Conservation (phyloP, 2,113 vertebrate genomes). For the Scomber scombrus region DNA sequence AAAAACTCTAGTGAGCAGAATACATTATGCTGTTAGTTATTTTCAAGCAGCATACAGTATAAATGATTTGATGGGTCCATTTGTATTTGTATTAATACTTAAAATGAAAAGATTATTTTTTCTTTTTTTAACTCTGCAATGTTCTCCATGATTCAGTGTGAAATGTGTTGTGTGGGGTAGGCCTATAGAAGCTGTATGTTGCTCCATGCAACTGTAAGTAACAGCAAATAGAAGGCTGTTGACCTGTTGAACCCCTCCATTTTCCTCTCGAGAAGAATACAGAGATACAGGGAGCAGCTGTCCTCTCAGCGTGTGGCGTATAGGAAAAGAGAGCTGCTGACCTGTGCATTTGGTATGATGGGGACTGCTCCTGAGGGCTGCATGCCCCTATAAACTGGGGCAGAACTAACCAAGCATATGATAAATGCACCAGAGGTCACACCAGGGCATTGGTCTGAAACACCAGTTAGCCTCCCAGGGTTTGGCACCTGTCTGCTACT, state of each 20-base stretch:
- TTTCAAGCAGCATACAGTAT: background rate
- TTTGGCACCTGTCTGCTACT: conserved; percentile 65
- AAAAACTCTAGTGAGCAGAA: background rate
- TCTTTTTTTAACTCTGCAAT: background rate
- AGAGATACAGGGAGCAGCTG: conserved; percentile 61
- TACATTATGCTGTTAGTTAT: background rate
- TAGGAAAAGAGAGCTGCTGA: conserved; percentile 62
- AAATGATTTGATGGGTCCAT: no score
- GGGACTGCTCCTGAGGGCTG: conserved; percentile 55
- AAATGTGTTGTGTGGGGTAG: background rate
- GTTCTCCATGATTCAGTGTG: background rate
- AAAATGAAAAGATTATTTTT: no score
- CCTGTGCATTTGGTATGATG: conserved; percentile 68
- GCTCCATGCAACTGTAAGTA: conserved; percentile 31
- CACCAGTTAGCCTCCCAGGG: conserved; percentile 71
- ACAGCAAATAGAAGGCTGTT: conserved; percentile 27
- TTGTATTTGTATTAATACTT: background rate
- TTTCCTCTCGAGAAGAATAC: conserved; percentile 21
- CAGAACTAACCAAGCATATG: conserved; percentile 70
- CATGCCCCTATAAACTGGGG: conserved; percentile 68
- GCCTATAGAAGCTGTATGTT: conserved; percentile 11
- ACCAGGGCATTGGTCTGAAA: conserved; percentile 66
- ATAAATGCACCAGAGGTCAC: conserved; percentile 75
- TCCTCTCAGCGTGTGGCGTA: conserved; percentile 62
- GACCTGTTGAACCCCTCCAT: conserved; percentile 43